These are phyloP conservation scores for Macropus fuliginosus DNA, from an alignment of 2,797 vertebrate genomes.

Conservation along the genomic window DNA sequence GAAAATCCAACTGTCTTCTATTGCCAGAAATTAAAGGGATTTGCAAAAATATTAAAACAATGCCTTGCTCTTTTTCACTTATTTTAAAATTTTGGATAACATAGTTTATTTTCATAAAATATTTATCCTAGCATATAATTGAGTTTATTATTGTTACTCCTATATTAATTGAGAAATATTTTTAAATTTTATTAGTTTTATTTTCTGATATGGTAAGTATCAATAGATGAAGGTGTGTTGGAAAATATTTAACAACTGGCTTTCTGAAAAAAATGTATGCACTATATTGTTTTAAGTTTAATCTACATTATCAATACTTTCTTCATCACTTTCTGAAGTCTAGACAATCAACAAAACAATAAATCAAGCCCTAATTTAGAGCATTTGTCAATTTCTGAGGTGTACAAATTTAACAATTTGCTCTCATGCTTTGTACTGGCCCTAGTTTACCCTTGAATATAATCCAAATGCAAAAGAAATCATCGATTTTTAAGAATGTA, in stretches of 20 bases:
- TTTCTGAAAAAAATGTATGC: neutral
- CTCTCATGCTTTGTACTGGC: neutral
- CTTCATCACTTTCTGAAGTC: neutral
- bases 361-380: neutral
- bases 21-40: neutral
- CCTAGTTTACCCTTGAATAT: no score
- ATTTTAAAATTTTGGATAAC: neutral
- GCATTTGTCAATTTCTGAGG: neutral
- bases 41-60: neutral
- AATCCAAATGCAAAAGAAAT: no score
- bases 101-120: neutral
- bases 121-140: neutral
- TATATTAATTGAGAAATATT: neutral
- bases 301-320: neutral
- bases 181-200: neutral
- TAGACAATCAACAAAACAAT: neutral
- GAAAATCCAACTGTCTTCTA: neutral
- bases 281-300: neutral
- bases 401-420: neutral
- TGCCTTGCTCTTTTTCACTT: neutral
- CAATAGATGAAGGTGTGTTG: neutral
- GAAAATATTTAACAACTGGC: neutral
- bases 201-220: neutral
- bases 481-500: no score
- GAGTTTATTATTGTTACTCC: neutral